A percentile compares a stretch with the other conserved stretches of the same genome.
phyloP scores from a whole-genome alignment of 2,113 vertebrate genomes.

The Xerus inauris region DNA sequence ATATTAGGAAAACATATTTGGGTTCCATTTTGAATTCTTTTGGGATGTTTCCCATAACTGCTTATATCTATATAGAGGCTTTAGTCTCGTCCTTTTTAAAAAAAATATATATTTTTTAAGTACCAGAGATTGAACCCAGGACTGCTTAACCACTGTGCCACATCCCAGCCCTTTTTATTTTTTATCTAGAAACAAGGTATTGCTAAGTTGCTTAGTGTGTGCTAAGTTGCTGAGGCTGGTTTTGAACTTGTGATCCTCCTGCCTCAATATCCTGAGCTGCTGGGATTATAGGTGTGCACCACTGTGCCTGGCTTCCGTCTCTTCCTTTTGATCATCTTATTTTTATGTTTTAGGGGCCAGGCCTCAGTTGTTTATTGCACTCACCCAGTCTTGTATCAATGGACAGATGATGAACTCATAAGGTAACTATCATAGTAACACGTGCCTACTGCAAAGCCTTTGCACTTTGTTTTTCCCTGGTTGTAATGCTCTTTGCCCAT shows the following conservation, averaged over 20 bases:
- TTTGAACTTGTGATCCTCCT: no score
- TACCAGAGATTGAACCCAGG: no score
- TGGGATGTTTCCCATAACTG: background rate
- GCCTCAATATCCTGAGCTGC: no score
- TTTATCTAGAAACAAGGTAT: no score
- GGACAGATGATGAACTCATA: background rate
- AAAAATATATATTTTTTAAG: no score
- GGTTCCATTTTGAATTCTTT: slow-evolving; percentile 15
- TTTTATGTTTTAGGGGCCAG: background rate
- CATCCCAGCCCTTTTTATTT: no score
- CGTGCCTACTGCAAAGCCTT: background rate
- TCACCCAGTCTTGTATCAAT: background rate
- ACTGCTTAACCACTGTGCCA: no score
- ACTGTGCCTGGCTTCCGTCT: background rate
- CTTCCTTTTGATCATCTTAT: background rate
- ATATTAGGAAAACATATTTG: background rate
- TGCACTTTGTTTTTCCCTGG: background rate
- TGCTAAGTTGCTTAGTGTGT: no score
- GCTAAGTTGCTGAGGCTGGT: no score
- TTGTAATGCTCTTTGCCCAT: background rate
- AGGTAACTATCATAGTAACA: no score
- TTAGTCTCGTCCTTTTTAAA: background rate
- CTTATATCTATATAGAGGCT: background rate
- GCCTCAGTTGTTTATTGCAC: background rate
- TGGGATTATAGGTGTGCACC: no score